A percentile compares a stretch with the other conserved stretches of the same genome.
Evolutionary conservation across 2,113 vertebrate genomes (phyloP).

Genomic region (Platysteira castanea): DNA sequence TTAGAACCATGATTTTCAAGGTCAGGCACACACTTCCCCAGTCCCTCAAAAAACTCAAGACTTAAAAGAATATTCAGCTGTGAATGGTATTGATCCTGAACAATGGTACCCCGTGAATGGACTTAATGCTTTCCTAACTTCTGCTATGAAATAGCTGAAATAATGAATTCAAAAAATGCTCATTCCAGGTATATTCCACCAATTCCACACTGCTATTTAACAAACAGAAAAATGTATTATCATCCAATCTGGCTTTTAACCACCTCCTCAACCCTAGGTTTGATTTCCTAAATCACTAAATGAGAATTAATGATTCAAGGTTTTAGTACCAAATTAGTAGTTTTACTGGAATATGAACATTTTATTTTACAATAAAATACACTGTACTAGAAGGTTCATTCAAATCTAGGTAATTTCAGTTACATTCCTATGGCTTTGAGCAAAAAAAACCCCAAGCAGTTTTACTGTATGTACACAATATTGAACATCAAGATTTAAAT

Average conservation of each 20-base stretch:
- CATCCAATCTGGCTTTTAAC: background rate
- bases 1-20: background rate
- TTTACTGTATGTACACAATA: conserved; percentile 30
- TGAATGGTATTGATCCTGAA: background rate
- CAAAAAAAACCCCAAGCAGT: background rate
- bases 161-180: background rate
- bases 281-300: background rate
- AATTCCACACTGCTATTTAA: background rate
- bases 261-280: background rate
- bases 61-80: background rate
- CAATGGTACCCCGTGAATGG: background rate
- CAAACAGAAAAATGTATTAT: background rate
- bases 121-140: background rate
- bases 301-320: background rate
- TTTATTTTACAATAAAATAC: background rate
- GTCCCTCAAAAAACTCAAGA: background rate
- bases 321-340: background rate
- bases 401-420: background rate
- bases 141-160: background rate
- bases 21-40: background rate
- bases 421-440: conserved; percentile 31
- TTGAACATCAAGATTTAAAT: conserved; percentile 29
- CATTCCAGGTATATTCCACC: background rate
- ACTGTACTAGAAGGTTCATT: background rate
- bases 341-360: background rate